Percentiles rank a stretch among this genome's conserved stretches.
Evolutionary conservation across 1,140 invertebrate genomes (phyloP).

Genomic region (Rhizoglyphus robini): DNA sequence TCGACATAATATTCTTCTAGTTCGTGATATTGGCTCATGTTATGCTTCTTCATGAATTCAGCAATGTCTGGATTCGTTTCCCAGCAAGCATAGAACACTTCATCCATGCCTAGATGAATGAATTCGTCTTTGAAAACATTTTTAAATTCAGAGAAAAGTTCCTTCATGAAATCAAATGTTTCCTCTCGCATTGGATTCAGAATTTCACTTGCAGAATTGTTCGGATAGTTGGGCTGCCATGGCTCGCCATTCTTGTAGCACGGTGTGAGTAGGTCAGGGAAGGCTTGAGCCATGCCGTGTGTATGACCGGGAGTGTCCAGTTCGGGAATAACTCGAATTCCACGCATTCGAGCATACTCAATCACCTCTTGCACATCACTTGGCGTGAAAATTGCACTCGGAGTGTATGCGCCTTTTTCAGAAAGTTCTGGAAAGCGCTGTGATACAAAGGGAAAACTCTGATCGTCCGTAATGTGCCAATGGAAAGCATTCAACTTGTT

Average conservation of each 20-base stretch:
- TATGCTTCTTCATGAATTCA: conserved; percentile 50
- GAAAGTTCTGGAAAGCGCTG: conserved; percentile 41
- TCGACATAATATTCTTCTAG: conserved; percentile 43
- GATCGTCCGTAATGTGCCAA: conserved; percentile 50
- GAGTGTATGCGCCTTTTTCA: conserved; percentile 19
- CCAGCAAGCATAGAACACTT: conserved; percentile 76
- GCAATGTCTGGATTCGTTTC: conserved; percentile 55
- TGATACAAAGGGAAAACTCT: conserved; percentile 46
- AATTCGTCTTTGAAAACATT: conserved; percentile 57
- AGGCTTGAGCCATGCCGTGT: conserved; percentile 31
- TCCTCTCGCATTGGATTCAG: conserved; percentile 52
- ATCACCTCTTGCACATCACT: conserved; percentile 34
- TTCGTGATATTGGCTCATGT: conserved; percentile 47
- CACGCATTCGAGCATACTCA: conserved; percentile 34
- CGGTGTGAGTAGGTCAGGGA: conserved; percentile 28
- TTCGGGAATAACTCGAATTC: conserved; percentile 36
- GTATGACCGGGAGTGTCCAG: conserved; percentile 38
- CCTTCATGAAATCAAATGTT: conserved; percentile 50
- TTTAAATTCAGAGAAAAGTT: conserved; percentile 53
- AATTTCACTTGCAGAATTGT: conserved; percentile 51
- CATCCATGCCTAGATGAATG: conserved; percentile 78
- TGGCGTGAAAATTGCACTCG: conserved; percentile 29
- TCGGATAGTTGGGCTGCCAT: conserved; percentile 21
- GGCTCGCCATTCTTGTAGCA: conserved; percentile 31
- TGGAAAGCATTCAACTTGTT: conserved; percentile 45